Evolutionary conservation across 2,797 vertebrate genomes (phyloP).

Genomic region (Steatocranus sp.): DNA sequence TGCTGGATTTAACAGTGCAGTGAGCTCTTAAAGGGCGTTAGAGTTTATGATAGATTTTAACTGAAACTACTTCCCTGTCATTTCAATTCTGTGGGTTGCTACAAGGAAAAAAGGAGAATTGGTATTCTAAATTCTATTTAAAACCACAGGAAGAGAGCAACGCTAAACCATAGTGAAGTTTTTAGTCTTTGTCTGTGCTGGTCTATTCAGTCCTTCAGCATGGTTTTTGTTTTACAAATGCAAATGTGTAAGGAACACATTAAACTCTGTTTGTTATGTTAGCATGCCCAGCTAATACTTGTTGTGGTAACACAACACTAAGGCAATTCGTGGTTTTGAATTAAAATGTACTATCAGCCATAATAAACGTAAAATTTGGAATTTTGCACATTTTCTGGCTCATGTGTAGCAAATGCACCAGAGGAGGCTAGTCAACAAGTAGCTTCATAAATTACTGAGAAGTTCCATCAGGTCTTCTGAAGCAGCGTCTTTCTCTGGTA

Average conservation of each 20-base stretch:
- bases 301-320: not conserved
- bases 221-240: not conserved
- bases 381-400: not conserved
- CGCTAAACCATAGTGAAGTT: not conserved
- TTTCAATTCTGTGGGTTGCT: not conserved
- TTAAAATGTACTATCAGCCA: not conserved
- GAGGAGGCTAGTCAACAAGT: not conserved
- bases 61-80: not conserved
- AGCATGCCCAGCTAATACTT: not conserved
- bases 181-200: not conserved
- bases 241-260: not conserved
- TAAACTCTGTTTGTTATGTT: not conserved
- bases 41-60: not conserved
- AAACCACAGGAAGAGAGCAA: not conserved
- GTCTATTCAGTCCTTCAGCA: not conserved
- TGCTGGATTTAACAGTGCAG: not conserved
- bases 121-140: not conserved
- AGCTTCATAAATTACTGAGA: not conserved
- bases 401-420: not conserved
- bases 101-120: not conserved
- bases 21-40: accelerated
- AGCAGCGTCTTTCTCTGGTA: slow-evolving; percentile 4
- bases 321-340: not conserved
- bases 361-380: not conserved
- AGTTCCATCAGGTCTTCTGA: not conserved